These are phyloP conservation scores for Anagrus nilaparvatae DNA, from an alignment of 1,140 invertebrate species.

Conservation along the genomic window DNA sequence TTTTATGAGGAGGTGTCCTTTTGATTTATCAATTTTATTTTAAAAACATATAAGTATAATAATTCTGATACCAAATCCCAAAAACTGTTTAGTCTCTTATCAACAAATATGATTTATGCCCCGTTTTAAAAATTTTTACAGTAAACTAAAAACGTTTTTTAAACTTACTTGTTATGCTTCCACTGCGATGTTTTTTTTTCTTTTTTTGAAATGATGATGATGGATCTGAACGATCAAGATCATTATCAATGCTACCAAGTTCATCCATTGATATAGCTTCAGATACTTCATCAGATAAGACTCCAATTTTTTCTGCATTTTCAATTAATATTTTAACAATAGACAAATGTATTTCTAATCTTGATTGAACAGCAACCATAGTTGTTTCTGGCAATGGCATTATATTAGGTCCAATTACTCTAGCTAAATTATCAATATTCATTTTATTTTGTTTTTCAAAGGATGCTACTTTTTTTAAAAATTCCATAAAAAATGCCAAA, in stretches of 20 bases:
- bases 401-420: constrained; percentile 71
- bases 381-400: constrained; percentile 59
- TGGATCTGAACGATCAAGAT: constrained; percentile 37
- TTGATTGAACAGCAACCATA: constrained; percentile 46
- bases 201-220: constrained; percentile 41
- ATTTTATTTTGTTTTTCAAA: constrained; percentile 66
- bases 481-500: constrained; percentile 58
- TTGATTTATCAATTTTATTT: too few species aligned
- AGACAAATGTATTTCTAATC: constrained; percentile 52
- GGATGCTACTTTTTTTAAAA: constrained; percentile 51
- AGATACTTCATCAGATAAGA: constrained; percentile 50
- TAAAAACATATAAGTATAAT: too few species aligned
- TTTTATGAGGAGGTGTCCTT: too few species aligned
- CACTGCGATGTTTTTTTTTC: constrained; percentile 67
- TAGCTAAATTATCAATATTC: constrained; percentile 67
- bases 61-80: too few species aligned
- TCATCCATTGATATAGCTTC: constrained; percentile 42
- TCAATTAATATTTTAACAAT: constrained; percentile 61
- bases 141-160: too few species aligned
- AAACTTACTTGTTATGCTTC: constrained; percentile 70
- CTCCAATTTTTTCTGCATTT: constrained; percentile 62
- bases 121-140: too few species aligned
- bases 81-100: too few species aligned
- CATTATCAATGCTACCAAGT: constrained; percentile 39
- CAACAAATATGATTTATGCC: too few species aligned